Percentiles rank a stretch among this genome's conserved stretches.
These are phyloP conservation scores for Podocnemis expansa DNA, from an alignment of 2,113 vertebrate genomes.

Conservation along the genomic window DNA sequence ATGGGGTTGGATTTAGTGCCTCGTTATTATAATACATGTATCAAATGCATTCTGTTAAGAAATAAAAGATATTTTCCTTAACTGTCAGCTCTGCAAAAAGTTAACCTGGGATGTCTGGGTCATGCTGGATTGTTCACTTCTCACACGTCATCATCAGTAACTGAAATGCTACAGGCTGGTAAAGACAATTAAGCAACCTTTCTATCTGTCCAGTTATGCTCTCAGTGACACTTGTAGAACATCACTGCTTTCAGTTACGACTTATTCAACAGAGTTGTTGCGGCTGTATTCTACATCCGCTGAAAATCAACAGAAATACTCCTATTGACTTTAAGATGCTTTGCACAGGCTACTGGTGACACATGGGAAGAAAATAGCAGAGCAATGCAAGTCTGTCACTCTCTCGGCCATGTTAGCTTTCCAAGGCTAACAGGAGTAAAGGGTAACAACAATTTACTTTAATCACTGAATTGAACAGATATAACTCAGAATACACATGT, in stretches of 20 bases:
- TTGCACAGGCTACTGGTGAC: not conserved
- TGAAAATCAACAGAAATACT: not conserved
- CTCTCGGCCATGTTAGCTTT: not conserved
- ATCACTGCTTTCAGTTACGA: conserved; percentile 10
- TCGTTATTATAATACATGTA: not conserved
- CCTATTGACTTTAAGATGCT: not conserved
- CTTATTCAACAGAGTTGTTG: not conserved
- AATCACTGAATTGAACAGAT: not conserved
- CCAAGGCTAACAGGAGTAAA: not conserved
- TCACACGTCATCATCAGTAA: not conserved
- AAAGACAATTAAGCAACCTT: not conserved
- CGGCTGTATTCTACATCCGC: not conserved
- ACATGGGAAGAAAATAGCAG: not conserved
- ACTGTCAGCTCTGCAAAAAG: rapidly evolving
- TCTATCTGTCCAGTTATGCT: not conserved
- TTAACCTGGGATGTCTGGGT: conserved; percentile 17
- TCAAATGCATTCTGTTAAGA: not conserved
- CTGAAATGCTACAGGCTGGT: not conserved
- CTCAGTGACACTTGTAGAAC: not conserved
- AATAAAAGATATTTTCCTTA: not conserved
- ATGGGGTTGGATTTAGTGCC: not conserved
- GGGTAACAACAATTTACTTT: not conserved
- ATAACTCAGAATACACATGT: not conserved
- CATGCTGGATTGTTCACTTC: conserved; percentile 12
- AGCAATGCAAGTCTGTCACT: not conserved